These are phyloP conservation scores for Chanos chanos DNA, from an alignment of 2,797 vertebrate species.

Conservation along the genomic window DNA sequence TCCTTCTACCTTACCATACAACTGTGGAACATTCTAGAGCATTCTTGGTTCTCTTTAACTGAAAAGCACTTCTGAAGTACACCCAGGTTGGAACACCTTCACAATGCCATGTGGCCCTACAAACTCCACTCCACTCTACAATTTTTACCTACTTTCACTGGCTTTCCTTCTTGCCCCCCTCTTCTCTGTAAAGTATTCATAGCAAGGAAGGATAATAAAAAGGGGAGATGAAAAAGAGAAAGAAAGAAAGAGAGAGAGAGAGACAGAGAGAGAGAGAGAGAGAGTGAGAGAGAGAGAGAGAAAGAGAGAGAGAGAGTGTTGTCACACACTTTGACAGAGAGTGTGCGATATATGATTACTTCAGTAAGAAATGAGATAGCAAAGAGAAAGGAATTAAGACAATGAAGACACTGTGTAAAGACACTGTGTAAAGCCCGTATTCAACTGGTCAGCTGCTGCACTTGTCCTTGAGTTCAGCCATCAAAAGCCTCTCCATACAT, in stretches of 20 bases:
- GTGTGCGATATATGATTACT: too few relatives aligned
- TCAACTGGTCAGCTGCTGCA: neutral
- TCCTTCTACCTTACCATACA: too few relatives aligned
- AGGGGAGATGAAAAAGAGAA: neutral
- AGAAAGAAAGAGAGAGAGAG: neutral
- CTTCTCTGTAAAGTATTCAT: neutral
- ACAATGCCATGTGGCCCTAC: neutral
- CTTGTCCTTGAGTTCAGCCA: neutral
- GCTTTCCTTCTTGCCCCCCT: too few relatives aligned
- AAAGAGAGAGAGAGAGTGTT: neutral
- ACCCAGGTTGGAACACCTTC: constrained; percentile 5
- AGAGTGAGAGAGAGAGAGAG: neutral
- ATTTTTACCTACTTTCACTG: too few relatives aligned
- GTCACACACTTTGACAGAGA: too few relatives aligned
- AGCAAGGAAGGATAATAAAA: neutral
- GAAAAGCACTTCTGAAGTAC: neutral
- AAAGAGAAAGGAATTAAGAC: neutral
- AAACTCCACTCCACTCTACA: neutral
- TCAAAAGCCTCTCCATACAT: neutral
- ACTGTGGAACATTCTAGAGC: too few relatives aligned
- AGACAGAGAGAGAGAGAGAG: too few relatives aligned
- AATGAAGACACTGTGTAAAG: neutral
- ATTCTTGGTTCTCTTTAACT: too few relatives aligned
- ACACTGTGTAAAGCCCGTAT: neutral
- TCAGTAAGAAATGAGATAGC: neutral